Conservation (phyloP, 2,888 invertebrate genomes). For the Tetramorium bicarinatum region DNA sequence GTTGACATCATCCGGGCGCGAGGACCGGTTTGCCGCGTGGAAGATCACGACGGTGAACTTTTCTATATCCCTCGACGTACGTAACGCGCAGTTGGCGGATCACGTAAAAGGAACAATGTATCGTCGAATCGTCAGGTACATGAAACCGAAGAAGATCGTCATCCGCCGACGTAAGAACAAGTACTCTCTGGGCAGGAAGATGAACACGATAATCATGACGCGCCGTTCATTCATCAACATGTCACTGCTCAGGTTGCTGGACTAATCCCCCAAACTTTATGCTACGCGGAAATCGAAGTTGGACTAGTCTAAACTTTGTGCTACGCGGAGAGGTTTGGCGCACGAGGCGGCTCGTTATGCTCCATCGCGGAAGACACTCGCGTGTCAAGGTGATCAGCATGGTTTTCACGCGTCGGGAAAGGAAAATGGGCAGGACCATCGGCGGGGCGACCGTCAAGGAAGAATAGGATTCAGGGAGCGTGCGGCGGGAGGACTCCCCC, state of each 20-base stretch:
- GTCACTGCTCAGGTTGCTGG: neutral
- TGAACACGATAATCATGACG: conserved; percentile 50
- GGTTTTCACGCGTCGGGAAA: neutral
- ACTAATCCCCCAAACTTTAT: neutral
- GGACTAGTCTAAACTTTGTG: neutral
- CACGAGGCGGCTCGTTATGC: neutral
- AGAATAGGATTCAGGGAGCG: neutral
- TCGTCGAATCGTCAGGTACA: conserved; percentile 44
- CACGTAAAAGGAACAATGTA: conserved; percentile 25
- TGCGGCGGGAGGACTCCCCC: neutral
- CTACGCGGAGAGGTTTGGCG: conserved; percentile 6
- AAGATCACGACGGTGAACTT: neutral
- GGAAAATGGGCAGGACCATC: neutral
- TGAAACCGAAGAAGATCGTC: conserved; percentile 49
- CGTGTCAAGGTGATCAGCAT: conserved; percentile 10
- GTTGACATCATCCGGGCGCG: neutral
- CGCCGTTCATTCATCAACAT: conserved; percentile 37
- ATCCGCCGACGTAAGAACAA: conserved; percentile 48
- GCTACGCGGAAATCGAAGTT: neutral
- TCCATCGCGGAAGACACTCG: conserved; percentile 11
- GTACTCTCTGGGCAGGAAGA: conserved; percentile 44
- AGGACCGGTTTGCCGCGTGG: neutral
- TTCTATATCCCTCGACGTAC: neutral
- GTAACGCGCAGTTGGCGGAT: neutral
- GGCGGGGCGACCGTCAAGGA: neutral